Evolutionary conservation across 2,797 vertebrate genomes (phyloP).

Genomic region (Chanos chanos): DNA sequence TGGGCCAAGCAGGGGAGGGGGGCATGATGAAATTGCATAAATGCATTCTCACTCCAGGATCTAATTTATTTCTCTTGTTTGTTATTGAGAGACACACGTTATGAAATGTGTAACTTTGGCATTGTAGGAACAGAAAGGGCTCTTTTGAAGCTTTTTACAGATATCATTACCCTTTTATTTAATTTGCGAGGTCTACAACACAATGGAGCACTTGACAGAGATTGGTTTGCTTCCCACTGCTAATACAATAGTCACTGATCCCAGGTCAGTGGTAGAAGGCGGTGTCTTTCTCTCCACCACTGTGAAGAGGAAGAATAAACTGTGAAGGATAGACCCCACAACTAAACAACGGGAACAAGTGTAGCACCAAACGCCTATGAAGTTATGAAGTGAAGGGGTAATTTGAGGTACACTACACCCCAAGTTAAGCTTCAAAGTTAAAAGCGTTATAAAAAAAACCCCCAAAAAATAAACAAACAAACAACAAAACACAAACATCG

Average conservation of each 20-base stretch:
- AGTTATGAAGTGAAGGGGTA: no score
- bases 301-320: constrained; percentile 23
- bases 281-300: constrained; percentile 26
- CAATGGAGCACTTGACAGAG: constrained; percentile 69
- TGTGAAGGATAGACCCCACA: no score
- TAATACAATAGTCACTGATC: constrained; percentile 30
- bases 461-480: no score
- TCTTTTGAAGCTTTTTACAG: constrained; percentile 68
- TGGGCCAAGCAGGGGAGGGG: constrained; percentile 74
- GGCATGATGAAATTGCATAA: constrained; percentile 84
- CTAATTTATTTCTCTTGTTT: constrained; percentile 85
- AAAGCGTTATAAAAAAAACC: no score
- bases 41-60: constrained; percentile 79
- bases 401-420: no score
- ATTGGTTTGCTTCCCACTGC: constrained; percentile 55
- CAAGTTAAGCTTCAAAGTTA: no score
- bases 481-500: no score
- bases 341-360: no score
- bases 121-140: constrained; percentile 72
- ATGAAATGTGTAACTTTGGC: constrained; percentile 74
- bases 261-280: constrained; percentile 24
- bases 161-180: constrained; percentile 74
- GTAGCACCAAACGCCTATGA: no score
- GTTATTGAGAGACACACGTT: constrained; percentile 80
- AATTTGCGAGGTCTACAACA: constrained; percentile 69